Percentiles rank a stretch among this genome's conserved stretches.
Evolutionary conservation across 1,140 invertebrate genomes (phyloP).

Genomic region (Leptestheria dahalacensis): DNA sequence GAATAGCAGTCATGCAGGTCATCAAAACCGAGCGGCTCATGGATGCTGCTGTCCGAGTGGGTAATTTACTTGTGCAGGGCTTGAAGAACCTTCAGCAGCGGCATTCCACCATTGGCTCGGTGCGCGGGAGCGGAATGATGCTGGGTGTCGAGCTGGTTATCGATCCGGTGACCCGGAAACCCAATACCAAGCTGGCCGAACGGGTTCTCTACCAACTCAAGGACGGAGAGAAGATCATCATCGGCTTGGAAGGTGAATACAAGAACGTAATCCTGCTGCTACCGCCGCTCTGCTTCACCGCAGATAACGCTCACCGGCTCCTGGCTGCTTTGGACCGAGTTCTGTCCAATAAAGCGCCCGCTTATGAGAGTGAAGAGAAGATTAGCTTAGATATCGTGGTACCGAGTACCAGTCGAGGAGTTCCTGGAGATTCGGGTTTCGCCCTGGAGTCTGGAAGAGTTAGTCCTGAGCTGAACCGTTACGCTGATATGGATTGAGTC

Average conservation of each 20-base stretch:
- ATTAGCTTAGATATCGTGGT: not conserved
- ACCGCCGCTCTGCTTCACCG: conserved; percentile 40
- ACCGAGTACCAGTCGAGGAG: not conserved
- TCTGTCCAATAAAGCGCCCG: conserved; percentile 19
- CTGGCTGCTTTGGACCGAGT: conserved; percentile 26
- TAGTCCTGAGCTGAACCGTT: not conserved
- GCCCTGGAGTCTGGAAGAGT: not conserved
- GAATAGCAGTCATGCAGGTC: conserved; percentile 23
- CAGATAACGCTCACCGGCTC: conserved; percentile 30
- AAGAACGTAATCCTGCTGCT: conserved; percentile 42
- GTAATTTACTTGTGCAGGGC: conserved; percentile 20
- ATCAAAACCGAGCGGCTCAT: conserved; percentile 22
- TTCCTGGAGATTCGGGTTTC: not conserved
- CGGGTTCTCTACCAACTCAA: conserved; percentile 19
- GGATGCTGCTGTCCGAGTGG: conserved; percentile 22
- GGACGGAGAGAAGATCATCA: conserved; percentile 24
- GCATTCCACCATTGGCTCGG: conserved; percentile 17
- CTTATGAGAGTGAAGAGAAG: not conserved
- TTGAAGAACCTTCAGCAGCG: conserved; percentile 8
- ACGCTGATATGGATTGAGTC: not conserved
- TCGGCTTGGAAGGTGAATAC: conserved; percentile 40
- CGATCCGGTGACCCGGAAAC: conserved; percentile 17
- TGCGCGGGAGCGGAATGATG: conserved; percentile 23
- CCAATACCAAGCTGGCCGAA: conserved; percentile 17
- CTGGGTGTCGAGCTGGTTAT: conserved; percentile 23